Evolutionary conservation across 2,888 invertebrate species (phyloP), one percentile per base, ranked within the genome.

Genomic region (Nemurella pictetii): DNA sequence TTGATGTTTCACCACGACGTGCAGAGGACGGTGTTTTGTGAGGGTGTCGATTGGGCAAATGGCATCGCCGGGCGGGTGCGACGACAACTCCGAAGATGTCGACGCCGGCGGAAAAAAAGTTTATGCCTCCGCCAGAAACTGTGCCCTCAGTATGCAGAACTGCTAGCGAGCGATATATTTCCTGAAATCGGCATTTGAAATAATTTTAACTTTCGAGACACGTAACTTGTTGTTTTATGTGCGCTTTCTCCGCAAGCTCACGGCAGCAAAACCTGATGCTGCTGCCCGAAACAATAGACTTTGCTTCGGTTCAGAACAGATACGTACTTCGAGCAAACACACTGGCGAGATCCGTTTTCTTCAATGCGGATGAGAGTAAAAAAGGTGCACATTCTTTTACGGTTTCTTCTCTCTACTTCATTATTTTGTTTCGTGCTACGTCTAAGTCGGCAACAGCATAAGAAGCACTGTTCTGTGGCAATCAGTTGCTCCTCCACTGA

Each of bases 181-280:
- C n/a, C 29, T 78, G 78, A 78, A 78, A 78, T 78, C 78, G 30
- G 78, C 30, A 78, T 78, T 78, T 30, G 30, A 78, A 78, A 30
- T 30, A 78, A 78, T 78, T 30, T 78, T n/a, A 78, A 78, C 78
- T 78, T 55, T 29, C 78, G 0, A 30, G 78, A 78, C 78, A 78
- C 78, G 78, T 75, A 75, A 75, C 26, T 55, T 75, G 75, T 75
- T 75, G 75, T 78, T 78, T 30, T 78, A 78, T 30, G 78, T 78
- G 26, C 4, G 78, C 28, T 78, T 78, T 78, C 55, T 55, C 20
- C 20, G 55, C 9, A 20, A 55, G 55, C 9, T 3, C 75, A 75
- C 28, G 9, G 73, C 73, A 73, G 75, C 0, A 25, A 27, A 75
- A 75, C 75, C 28, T 26, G 27, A 75, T 55, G 55, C 55, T 20